Percentiles rank a stretch among this genome's conserved stretches.
Evolutionary conservation across 2,797 vertebrate species (phyloP).

Genomic region (Lagocephalus sceleratus): DNA sequence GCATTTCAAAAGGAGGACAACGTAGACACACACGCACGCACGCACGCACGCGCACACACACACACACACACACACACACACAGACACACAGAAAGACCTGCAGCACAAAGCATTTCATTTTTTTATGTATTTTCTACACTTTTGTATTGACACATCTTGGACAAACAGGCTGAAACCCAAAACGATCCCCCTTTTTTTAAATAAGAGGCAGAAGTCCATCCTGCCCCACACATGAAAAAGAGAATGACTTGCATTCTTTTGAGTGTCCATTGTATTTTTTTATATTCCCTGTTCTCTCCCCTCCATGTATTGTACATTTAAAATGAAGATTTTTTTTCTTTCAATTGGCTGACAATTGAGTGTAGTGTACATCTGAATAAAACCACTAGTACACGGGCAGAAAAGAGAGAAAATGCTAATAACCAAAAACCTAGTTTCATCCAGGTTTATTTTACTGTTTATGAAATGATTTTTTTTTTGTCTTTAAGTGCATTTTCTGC

Average conservation of each 20-base stretch:
- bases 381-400: neutral
- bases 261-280: neutral
- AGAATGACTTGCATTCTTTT: neutral
- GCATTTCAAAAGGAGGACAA: slow-evolving; percentile 53
- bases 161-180: no score
- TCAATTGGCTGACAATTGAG: neutral
- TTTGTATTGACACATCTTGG: neutral
- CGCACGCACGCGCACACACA: no score
- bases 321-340: neutral
- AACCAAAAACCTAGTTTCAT: neutral
- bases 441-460: neutral
- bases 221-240: neutral
- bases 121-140: neutral
- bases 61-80: no score
- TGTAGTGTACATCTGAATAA: no score
- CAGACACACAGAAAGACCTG: neutral
- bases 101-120: slow-evolving; percentile 52
- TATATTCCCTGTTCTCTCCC: neutral
- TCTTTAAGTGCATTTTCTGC: neutral
- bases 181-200: no score
- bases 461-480: no score
- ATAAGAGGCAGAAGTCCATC: no score
- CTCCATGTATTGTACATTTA: neutral
- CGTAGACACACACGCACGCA: neutral
- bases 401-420: neutral